A percentile compares a stretch with the other conserved stretches of the same genome.
phyloP scores from a whole-genome alignment of 2,888 invertebrate species.

The Drosophila gaucha region DNA sequence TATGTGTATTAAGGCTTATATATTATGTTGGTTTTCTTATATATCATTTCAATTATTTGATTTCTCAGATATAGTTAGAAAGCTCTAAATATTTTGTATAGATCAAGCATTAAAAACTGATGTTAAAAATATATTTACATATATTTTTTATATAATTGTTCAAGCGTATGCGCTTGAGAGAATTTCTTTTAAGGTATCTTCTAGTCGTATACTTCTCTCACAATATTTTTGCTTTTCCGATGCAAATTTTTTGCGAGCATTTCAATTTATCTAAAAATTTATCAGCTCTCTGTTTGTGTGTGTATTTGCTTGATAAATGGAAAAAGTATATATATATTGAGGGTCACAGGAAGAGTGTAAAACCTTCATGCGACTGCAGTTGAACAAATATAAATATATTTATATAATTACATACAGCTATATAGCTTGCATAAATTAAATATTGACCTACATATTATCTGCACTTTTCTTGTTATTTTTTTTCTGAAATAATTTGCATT shows the following conservation, averaged over 20 bases:
- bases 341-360: slow-evolving; percentile 5
- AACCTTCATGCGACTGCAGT: neutral
- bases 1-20: too few species aligned
- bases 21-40: too few species aligned
- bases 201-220: neutral
- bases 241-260: slow-evolving; percentile 11
- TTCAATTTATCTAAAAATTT: slow-evolving; percentile 25
- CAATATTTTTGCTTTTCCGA: neutral
- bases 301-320: neutral
- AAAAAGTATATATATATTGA: neutral
- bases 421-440: neutral
- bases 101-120: too few species aligned
- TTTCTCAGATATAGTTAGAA: too few species aligned
- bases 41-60: too few species aligned
- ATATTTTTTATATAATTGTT: too few species aligned
- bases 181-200: neutral
- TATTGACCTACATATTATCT: neutral
- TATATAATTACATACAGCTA: neutral
- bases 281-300: slow-evolving; percentile 11
- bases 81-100: too few species aligned
- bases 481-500: neutral
- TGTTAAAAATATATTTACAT: too few species aligned
- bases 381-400: neutral
- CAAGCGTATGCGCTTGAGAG: too few species aligned
- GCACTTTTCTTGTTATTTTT: neutral